Conservation (phyloP, 2,888 invertebrate species). For the Ceramica pisi region DNA sequence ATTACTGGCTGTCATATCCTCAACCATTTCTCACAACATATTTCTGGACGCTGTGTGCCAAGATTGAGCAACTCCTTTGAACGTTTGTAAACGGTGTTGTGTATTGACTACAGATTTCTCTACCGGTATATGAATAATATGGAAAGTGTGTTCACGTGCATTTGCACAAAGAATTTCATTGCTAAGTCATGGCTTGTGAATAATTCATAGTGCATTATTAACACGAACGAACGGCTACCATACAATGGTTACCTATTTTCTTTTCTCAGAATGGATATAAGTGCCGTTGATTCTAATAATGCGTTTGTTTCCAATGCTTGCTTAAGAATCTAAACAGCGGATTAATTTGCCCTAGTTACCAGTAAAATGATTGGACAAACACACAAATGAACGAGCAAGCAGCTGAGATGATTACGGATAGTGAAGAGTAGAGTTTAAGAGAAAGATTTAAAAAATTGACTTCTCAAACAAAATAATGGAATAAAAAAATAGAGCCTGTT, state of each 20-base stretch:
- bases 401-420: neutral
- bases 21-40: conserved; percentile 48
- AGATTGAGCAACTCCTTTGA: conserved; percentile 42
- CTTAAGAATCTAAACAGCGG: conserved; percentile 3
- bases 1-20: conserved; percentile 42
- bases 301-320: conserved; percentile 41
- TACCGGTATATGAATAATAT: conserved; percentile 70
- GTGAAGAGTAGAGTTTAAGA: neutral
- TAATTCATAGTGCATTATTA: conserved; percentile 82
- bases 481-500: neutral
- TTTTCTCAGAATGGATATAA: conserved; percentile 75
- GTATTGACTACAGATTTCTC: conserved; percentile 53
- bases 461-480: neutral
- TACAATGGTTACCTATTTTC: conserved; percentile 80
- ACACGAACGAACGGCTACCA: conserved; percentile 70
- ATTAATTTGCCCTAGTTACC: neutral
- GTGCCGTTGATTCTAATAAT: conserved; percentile 63
- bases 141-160: conserved; percentile 74
- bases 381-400: neutral
- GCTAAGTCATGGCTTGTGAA: conserved; percentile 77
- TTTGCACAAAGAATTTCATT: conserved; percentile 76
- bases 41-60: conserved; percentile 48
- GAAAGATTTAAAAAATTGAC: neutral
- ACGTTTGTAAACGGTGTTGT: conserved; percentile 9
- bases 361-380: neutral